Conservation (phyloP, 2,888 invertebrate genomes). For the Caenorhabditis sp. region DNA sequence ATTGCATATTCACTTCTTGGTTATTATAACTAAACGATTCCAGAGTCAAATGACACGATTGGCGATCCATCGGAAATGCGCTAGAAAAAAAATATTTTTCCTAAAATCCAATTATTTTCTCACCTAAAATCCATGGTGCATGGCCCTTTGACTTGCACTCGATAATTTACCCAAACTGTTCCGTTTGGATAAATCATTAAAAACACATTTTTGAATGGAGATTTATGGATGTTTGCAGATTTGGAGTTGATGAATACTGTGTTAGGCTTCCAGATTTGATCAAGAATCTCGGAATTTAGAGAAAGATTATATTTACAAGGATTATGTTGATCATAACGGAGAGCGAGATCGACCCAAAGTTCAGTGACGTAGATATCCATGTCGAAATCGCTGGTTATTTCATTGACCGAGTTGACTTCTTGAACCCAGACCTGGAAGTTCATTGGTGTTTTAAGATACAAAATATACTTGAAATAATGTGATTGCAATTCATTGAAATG, state of each 20-base stretch:
- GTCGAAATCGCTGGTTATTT: constrained; percentile 68
- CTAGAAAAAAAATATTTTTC: constrained; percentile 16
- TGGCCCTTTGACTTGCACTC: constrained; percentile 64
- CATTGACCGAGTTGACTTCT: constrained; percentile 67
- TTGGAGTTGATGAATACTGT: constrained; percentile 69
- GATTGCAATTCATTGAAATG: no score
- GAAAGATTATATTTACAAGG: constrained; percentile 69
- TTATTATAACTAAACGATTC: constrained; percentile 69
- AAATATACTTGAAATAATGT: no score
- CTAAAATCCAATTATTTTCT: background rate
- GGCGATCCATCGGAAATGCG: constrained; percentile 68
- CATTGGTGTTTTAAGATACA: no score
- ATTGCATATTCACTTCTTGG: constrained; percentile 64
- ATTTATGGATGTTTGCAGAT: constrained; percentile 62
- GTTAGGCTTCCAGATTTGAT: constrained; percentile 70
- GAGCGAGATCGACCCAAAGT: constrained; percentile 60
- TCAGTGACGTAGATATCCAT: constrained; percentile 69
- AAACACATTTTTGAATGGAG: constrained; percentile 69
- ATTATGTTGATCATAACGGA: constrained; percentile 62
- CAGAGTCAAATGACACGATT: constrained; percentile 65
- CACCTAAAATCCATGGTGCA: constrained; percentile 63
- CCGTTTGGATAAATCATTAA: constrained; percentile 71
- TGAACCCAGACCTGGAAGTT: constrained; percentile 63
- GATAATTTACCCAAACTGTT: constrained; percentile 70
- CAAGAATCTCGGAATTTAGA: constrained; percentile 63